These are phyloP conservation scores for Osmerus eperlanus DNA, from an alignment of 2,113 vertebrate species.

Conservation along the genomic window DNA sequence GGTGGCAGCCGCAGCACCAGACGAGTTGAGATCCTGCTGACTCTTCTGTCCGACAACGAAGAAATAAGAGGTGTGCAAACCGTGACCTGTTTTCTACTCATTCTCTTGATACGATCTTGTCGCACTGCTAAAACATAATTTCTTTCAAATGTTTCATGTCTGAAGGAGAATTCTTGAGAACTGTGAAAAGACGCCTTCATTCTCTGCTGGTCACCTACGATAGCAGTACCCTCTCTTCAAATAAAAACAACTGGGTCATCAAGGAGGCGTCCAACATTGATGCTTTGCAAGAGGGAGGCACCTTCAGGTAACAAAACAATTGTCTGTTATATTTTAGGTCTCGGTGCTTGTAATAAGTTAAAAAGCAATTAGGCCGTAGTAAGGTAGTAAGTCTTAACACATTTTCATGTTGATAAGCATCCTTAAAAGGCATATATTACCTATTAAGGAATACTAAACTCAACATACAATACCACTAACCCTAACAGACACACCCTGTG, in stretches of 20 bases:
- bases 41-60: slow-evolving; percentile 71
- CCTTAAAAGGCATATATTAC: too few species aligned
- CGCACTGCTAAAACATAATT: slow-evolving; percentile 4
- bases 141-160: slow-evolving; percentile 14
- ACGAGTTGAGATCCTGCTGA: slow-evolving; percentile 82
- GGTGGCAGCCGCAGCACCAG: slow-evolving; percentile 68
- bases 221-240: slow-evolving; percentile 49
- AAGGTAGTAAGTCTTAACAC: background rate
- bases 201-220: slow-evolving; percentile 75
- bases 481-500: slow-evolving; percentile 83
- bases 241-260: slow-evolving; percentile 81
- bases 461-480: background rate
- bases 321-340: background rate
- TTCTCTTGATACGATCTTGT: background rate
- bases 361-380: too few species aligned
- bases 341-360: background rate
- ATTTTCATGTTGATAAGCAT: background rate
- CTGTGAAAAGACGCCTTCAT: slow-evolving; percentile 75
- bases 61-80: slow-evolving; percentile 62
- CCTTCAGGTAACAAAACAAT: slow-evolving; percentile 83
- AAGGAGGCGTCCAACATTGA: slow-evolving; percentile 84
- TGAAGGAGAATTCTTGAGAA: slow-evolving; percentile 80
- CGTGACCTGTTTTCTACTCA: background rate
- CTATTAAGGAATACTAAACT: background rate
- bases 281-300: slow-evolving; percentile 93